Percentiles rank a stretch among this genome's conserved stretches.
Conservation (phyloP, 1,140 invertebrate genomes). For the Pomacea maculata region DNA sequence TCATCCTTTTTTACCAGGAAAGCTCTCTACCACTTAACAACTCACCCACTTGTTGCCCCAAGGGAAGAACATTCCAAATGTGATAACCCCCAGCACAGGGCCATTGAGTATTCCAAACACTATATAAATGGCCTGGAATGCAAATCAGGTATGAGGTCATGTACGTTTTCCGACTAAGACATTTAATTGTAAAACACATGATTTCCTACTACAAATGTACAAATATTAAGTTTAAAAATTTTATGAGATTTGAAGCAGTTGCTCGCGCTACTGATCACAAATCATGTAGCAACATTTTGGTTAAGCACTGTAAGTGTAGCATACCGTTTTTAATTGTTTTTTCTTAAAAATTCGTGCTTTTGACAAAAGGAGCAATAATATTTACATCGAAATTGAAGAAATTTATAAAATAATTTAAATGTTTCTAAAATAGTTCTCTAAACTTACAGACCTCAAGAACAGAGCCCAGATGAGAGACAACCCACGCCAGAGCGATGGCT, state of each 20-base stretch:
- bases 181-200: neutral
- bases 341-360: too few relatives aligned
- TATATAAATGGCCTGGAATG: slow-evolving; percentile 70
- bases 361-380: too few relatives aligned
- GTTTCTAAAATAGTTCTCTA: too few relatives aligned
- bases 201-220: neutral
- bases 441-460: slow-evolving; percentile 37
- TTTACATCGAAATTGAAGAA: too few relatives aligned
- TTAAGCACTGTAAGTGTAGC: too few relatives aligned
- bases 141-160: neutral
- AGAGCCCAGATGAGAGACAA: slow-evolving; percentile 42
- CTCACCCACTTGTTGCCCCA: slow-evolving; percentile 57
- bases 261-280: too few relatives aligned
- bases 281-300: neutral
- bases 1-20: neutral
- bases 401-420: too few relatives aligned
- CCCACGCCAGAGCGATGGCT: slow-evolving; percentile 38
- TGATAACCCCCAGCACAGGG: slow-evolving; percentile 61
- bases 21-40: neutral
- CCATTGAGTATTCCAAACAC: slow-evolving; percentile 61
- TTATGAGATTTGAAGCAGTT: too few relatives aligned
- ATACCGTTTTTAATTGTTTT: too few relatives aligned
- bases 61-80: slow-evolving; percentile 63
- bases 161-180: neutral
- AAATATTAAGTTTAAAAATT: neutral